Evolutionary conservation across 2,888 invertebrate genomes (phyloP), one percentile per base, ranked within the genome.

Genomic region (Lepidonotus clava): DNA sequence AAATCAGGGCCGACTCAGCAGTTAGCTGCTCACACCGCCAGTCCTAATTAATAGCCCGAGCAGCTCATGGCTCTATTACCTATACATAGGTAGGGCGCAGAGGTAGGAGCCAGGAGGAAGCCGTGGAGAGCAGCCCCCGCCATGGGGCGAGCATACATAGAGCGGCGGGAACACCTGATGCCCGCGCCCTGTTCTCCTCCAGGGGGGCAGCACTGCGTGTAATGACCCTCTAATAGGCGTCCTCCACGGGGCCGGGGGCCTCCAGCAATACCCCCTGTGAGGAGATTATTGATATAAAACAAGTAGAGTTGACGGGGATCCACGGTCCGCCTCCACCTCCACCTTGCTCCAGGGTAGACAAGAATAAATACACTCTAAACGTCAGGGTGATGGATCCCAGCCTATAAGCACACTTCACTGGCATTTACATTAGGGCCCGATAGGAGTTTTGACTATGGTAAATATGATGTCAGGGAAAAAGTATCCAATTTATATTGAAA

Each of bases 1-100:
- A 71, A 71, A 71, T 71, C 71, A 71, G 14, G 34, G 4, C 6
- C 1, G 71, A 18, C 34, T 14, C 11, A 18, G 71, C 71, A 38
- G 71, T 71, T 34, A 71, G 71, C 71, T 36, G 71, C 71, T 71
- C 71, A 38, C 36, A 71, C 71, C 71, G 61, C 61, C 1, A 38
- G 36, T 21, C 71, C 14, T 71, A 34, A 71, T 71, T 71, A 71
- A 71, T 71, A 34, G 36, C 34, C 1, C 1, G 36, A 71, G 71
- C 71, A n/a, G 71, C 34, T 71, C 71, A 71, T 1, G 2, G 38
- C 71, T 71, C 38, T 38, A 36, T 71, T 34, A n/a, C 38, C 36
- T 71, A 71, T 36, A 71, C 24, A 71, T 71, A 71, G 36, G 21
- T 5, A 71, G n/a, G 24, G 36, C 0, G 36, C 38, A 24, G 66